Evolutionary conservation across 2,797 vertebrate species (phyloP).

Genomic region (Gephyroberyx darwinii): DNA sequence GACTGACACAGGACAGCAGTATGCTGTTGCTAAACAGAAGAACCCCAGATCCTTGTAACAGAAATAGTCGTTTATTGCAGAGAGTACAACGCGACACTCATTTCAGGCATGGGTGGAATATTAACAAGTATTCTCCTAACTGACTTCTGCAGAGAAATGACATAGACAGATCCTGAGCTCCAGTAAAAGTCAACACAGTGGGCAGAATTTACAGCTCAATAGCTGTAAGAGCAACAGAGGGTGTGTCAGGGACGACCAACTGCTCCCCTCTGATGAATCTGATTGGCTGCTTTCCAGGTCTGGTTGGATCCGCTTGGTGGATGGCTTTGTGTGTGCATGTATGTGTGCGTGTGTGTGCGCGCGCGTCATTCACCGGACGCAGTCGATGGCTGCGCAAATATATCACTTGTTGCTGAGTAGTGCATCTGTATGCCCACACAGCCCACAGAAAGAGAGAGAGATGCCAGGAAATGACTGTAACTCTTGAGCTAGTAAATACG

Average conservation of each 20-base stretch:
- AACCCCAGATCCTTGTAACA: too few relatives aligned
- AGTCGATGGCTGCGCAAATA: neutral
- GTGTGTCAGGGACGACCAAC: neutral
- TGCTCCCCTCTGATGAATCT: neutral
- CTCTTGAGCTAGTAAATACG: too few relatives aligned
- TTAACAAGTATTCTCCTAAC: too few relatives aligned
- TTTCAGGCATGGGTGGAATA: too few relatives aligned
- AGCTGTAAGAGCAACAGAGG: neutral
- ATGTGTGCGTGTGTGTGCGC: neutral
- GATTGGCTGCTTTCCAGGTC: neutral
- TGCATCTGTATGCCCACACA: neutral
- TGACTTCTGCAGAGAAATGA: neutral
- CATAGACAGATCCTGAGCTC: conserved; percentile 23
- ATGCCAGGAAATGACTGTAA: too few relatives aligned
- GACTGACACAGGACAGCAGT: neutral
- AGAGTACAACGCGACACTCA: too few relatives aligned
- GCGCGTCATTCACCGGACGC: neutral
- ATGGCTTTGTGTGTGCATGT: neutral
- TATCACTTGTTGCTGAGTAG: neutral
- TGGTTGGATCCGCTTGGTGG: neutral
- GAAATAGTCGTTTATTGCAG: too few relatives aligned
- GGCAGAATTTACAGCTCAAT: neutral
- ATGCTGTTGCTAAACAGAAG: neutral
- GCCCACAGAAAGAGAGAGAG: too few relatives aligned
- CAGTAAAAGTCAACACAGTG: neutral